Base-by-base conservation (phyloP, 2,797 vertebrate species). In the Diplodus puntazzo region DNA sequence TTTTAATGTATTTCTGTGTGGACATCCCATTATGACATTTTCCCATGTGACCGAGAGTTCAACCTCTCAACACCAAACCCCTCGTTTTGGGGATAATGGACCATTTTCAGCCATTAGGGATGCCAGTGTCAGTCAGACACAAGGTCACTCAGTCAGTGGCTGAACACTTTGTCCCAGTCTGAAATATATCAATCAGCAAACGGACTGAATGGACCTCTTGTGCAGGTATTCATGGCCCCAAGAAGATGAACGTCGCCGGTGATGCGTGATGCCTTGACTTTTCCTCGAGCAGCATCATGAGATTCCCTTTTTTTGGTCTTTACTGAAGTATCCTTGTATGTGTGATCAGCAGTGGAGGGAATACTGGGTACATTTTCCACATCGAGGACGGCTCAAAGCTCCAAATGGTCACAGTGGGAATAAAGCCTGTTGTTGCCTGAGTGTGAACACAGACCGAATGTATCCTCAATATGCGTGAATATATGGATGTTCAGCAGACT, bases 401-500 rank as follows among this genome's bases (percentile, higher is more conserved):
- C 11, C 30, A 49, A 57, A 43, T n/a, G 45, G 13, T 55, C 30
- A n/a, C 25, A 12, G 3, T 9, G 42, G 25, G 59, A 39, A 21
- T 53, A 12, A 63, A 57, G 21, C 39, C 6, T 16, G 0, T 18
- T 71, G 25, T 45, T 46, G 27, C 42, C 2, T 7, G 39, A 13
- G 43, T 45, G 43, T 45, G 43, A 34, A 63, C 6, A 55, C 10
- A 57, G 14, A 49, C 34, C 17, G n/a, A n/a, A n/a, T 27, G 20
- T 23, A 69, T 60, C 13, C n/a, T 49, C 48, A 39, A 57, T 70
- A 46, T 43, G 30, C 55, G 34, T 58, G 57, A 27, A 62, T 12
- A 60, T 49, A 75, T 5, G 20, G 16, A 2, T 52, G 54, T 17
- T 53, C 21, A 18, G 67, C 16, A 2, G 39, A 21, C 11, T 49